Conservation (phyloP, 2,888 invertebrate species). For the Plagodis dolabraria region DNA sequence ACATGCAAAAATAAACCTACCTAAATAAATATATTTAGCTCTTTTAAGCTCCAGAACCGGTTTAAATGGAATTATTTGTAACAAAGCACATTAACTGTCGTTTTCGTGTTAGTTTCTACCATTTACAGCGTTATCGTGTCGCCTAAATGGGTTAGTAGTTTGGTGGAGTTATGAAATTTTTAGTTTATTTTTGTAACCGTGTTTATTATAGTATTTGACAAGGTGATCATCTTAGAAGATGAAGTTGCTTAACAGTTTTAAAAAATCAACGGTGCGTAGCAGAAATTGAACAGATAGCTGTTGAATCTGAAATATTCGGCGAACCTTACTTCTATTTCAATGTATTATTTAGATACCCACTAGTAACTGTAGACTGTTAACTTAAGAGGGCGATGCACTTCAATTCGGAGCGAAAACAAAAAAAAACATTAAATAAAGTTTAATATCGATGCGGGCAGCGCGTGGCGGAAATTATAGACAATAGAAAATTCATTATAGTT, state of each 20-base stretch:
- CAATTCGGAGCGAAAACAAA: too few species aligned
- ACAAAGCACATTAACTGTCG: constrained; percentile 27
- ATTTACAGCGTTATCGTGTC: constrained; percentile 5
- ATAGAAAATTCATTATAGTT: too few species aligned
- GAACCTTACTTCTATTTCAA: too few species aligned
- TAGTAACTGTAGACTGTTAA: too few species aligned
- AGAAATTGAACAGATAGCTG: too few species aligned
- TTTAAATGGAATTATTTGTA: constrained; percentile 21
- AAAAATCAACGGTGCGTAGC: not conserved
- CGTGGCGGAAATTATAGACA: too few species aligned
- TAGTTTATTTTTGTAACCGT: constrained; percentile 5
- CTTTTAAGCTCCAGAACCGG: constrained; percentile 25
- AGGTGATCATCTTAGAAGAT: constrained; percentile 13
- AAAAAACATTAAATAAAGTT: too few species aligned
- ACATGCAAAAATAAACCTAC: not conserved
- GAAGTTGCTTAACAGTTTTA: not conserved
- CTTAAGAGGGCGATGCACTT: too few species aligned
- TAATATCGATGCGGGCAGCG: too few species aligned
- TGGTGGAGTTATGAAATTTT: constrained; percentile 5
- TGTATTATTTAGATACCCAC: too few species aligned
- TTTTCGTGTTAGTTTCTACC: constrained; percentile 24
- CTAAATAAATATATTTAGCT: not conserved
- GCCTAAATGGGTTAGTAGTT: constrained; percentile 11
- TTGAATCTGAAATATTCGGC: too few species aligned
- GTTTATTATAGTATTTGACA: constrained; percentile 8